Evolutionary conservation across 1,140 invertebrate species (phyloP), one percentile per base, ranked within the genome.

Genomic region (Oryctes rhinoceros): DNA sequence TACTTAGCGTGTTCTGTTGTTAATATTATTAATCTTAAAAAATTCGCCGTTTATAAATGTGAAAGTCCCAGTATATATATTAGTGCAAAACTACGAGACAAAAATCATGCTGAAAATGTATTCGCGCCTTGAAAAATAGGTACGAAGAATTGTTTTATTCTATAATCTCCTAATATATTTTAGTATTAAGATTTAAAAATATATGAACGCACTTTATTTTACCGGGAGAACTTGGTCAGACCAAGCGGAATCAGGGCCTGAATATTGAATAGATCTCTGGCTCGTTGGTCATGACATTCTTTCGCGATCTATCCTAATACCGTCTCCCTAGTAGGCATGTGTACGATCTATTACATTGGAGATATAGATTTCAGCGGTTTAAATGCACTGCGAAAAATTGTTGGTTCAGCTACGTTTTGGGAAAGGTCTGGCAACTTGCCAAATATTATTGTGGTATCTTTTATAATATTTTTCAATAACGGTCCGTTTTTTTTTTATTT

Each of bases 351-450:
- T 71, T 71, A 71, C 67, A 13, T 71, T 13, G 67, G 24, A 71
- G 15, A 71, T 71, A 71, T 71, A 37, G 67, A 71, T 71, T 53
- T 71, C 67, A 20, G 15, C 3, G 35, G 13, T 13, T 71, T 71
- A 71, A 71, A 71, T 71, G 67, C 67, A 37, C 18, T 71, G 67
- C 13, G n/a, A 24, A 71, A 71, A 71, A 20, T 71, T 71, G 67
- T 71, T 13, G n/a, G 18, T 71, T 71, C 67, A 71, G 67, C 67
- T 71, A 13, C 67, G 35, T 24, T 24, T n/a, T 44, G 39, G 39
- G 39, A 44, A 44, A 5, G 39, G 5, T 0, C 13, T 53, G 49
- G 49, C 49, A 13, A 15, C n/a, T 13, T 4, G 7, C 49, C 49
- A 53, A 53, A 18, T 53, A 13, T 15, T 53, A 18, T 53, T 53